Base-by-base conservation (phyloP, 2,888 invertebrate species). In the Torymus texanus region DNA sequence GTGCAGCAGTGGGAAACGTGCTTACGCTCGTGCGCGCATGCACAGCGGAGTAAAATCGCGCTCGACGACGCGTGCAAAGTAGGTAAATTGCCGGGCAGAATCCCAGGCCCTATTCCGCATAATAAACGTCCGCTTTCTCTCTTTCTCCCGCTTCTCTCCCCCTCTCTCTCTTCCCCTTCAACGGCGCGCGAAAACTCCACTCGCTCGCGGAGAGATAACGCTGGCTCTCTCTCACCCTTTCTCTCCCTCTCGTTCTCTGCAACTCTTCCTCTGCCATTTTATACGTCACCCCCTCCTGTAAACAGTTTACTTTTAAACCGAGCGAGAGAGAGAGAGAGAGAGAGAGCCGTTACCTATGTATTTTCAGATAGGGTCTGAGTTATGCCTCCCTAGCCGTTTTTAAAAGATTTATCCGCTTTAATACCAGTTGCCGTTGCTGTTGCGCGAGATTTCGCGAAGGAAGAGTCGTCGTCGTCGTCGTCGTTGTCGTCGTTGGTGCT, bases 311-410 rank as follows among this genome's bases (percentile, higher is more conserved):
- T 87, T 86, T 86, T 84, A 86, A 87, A 87, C 84, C 86, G 74
- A 50, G n/a, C n/a, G 68, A 21, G 84, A 41, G 21, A 51, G 50
- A 21, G 84, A 41, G 21, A 51, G 50, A 53, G 18, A 59, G 63
- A 29, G 21, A 8, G 11, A 29, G 2, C 84, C 86, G 86, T 41
- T 87, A 86, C 86, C 85, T 88, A 86, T 87, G 87, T 87, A 88
- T 88, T 89, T 88, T 87, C 83, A 88, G 89, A 89, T 89, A 89
- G 88, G 87, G 86, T 41, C 84, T 89, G 87, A 89, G 83, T 89
- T 88, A 89, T 87, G 85, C 84, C 76, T 80, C 83, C 79, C 84
- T 75, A 80, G 83, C 84, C 86, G 86, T 88, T 89, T 88, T 87
- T 86, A 83, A 78, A 87, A 88, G 89, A 89, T 89, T 89, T 89